Conservation (phyloP, 2,888 invertebrate species). For the Drosophila subsilvestris region DNA sequence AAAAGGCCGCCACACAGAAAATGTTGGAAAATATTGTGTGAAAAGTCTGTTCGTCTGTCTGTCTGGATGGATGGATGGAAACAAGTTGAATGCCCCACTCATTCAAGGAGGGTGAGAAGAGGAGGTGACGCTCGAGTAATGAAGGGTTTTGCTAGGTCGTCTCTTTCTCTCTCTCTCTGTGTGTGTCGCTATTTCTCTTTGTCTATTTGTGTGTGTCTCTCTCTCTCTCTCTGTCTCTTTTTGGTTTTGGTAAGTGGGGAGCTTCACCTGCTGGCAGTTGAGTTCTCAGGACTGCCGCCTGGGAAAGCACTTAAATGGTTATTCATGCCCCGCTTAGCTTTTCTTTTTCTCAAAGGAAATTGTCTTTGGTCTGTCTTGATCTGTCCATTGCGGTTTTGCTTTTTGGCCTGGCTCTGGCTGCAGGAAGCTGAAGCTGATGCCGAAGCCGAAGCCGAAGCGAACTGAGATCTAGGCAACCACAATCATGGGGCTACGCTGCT, state of each 20-base stretch:
- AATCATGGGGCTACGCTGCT: slow-evolving; percentile 31
- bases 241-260: slow-evolving; percentile 42
- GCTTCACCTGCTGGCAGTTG: slow-evolving; percentile 62
- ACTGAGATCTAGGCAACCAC: slow-evolving; percentile 37
- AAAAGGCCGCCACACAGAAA: slow-evolving; percentile 49
- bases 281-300: slow-evolving; percentile 75
- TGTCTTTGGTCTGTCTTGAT: slow-evolving; percentile 50
- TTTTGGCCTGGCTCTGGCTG: slow-evolving; percentile 33
- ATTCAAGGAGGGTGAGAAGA: slow-evolving; percentile 34
- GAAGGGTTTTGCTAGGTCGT: slow-evolving; percentile 66
- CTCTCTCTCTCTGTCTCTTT: slow-evolving; percentile 9
- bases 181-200: background rate
- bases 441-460: too few species aligned
- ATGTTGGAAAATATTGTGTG: slow-evolving; percentile 76
- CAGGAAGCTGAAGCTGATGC: slow-evolving; percentile 57
- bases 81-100: slow-evolving; percentile 74
- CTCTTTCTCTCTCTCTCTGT: slow-evolving; percentile 4
- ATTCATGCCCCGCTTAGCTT: slow-evolving; percentile 70
- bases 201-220: background rate
- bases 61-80: slow-evolving; percentile 24
- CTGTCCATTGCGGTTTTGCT: slow-evolving; percentile 48
- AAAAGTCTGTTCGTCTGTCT: slow-evolving; percentile 50
- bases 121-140: slow-evolving; percentile 65
- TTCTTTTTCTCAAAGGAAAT: slow-evolving; percentile 70
- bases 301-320: slow-evolving; percentile 77